Conservation (phyloP, 2,888 invertebrate species). For the Coecobrya sp. region DNA sequence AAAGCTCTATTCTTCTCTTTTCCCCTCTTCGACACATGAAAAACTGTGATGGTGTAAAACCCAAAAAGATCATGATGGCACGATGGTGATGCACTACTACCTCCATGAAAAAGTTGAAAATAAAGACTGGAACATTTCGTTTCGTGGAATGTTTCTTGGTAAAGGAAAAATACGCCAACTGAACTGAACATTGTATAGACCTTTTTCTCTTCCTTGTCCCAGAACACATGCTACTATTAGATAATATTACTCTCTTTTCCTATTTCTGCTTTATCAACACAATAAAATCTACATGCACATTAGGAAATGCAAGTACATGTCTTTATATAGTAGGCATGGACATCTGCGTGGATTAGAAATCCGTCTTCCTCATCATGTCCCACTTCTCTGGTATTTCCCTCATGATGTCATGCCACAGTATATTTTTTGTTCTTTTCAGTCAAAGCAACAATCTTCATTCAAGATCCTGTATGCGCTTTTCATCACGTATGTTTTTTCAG, state of each 20-base stretch:
- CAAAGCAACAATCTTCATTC: conserved; percentile 28
- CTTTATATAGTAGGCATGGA: not conserved
- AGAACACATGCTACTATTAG: not conserved
- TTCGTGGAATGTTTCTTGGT: not conserved
- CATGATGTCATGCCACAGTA: not conserved
- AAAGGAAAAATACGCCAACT: not conserved
- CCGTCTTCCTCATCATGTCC: not conserved
- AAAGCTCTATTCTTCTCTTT: not conserved
- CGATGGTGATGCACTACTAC: not conserved
- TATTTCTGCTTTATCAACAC: not conserved
- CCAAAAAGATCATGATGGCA: not conserved
- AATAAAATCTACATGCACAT: not conserved
- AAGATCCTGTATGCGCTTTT: conserved; percentile 26
- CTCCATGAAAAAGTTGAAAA: conserved; percentile 7
- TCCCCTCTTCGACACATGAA: not conserved
- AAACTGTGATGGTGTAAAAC: not conserved
- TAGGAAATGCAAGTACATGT: not conserved
- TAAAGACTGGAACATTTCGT: not conserved
- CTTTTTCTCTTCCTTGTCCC: not conserved
- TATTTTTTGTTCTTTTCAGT: conserved; percentile 12
- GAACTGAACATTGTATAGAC: not conserved
- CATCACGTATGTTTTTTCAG: conserved; percentile 51
- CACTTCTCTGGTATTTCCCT: not conserved
- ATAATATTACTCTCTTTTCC: not conserved
- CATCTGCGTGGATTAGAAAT: conserved; percentile 9